Base-by-base conservation (phyloP, 2,888 invertebrate genomes). In the Hyles lineata region DNA sequence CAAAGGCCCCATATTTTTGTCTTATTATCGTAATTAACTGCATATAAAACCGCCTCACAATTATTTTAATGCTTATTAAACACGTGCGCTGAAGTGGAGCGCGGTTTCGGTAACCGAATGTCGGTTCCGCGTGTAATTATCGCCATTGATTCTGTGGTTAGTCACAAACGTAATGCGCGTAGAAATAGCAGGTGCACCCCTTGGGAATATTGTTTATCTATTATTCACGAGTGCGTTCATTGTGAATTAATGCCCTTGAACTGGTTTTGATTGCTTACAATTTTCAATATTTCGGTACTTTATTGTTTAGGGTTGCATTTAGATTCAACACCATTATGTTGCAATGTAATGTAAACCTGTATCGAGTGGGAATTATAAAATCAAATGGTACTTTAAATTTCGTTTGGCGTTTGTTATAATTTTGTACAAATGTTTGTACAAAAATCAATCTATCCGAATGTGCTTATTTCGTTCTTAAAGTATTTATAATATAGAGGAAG, bases 91-190 rank as follows among this genome's bases (percentile, higher is more conserved):
- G 86, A 85, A 86, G 85, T 88, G 86, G 84, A 86, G 84, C 88
- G 84, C 83, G 87, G 84, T 87, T 90, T 89, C 85, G 86, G 88
- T 88, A 86, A 81, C 80, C 86, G 82, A 79, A 79, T 81, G 83
- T 83, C 82, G 83, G 86, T 90, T 89, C 86, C 86, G 83, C 79
- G 76, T 81, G 77, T 88, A 90, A 93, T 94, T 94, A 94, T 94
- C 94, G 87, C 94, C 90, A 93, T 94, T 93, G 92, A 93, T 90
- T 92, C 90, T 91, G 94, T 76, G 93, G 94, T 93, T 80, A 76
- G 71, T 76, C 76, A 80, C 76, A 79, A 82, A 81, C 80, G 43
- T 67, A 72, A 72, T 67, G 55, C 35, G 32, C 25, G 78, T 86
- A 83, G 76, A 75, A 71, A 7, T 71, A 76, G 79, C 92, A 92